Conservation (phyloP, 2,113 vertebrate species). For the Osmerus mordax region DNA sequence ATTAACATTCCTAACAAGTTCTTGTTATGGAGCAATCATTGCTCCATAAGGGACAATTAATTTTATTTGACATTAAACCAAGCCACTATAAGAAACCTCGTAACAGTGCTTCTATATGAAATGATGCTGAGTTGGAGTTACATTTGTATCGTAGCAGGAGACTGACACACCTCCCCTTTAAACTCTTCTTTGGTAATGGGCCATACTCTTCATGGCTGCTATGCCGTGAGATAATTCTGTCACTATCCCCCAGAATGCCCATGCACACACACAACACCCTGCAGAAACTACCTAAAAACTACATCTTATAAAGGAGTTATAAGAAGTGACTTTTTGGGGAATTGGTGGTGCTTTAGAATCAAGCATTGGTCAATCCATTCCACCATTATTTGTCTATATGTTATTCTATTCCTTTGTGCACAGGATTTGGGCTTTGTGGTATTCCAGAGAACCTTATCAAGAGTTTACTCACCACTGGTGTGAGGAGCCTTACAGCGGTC, state of each 20-base stretch:
- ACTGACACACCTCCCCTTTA: not conserved
- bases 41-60: too few species aligned
- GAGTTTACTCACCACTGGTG: constrained; percentile 87
- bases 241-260: not conserved
- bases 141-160: not conserved
- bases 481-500: constrained; percentile 87
- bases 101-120: too few species aligned
- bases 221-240: not conserved
- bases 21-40: too few species aligned
- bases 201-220: not conserved
- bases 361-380: too few species aligned
- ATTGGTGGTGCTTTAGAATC: too few species aligned
- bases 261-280: constrained; percentile 3
- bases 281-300: too few species aligned
- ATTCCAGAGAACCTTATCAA: constrained; percentile 97
- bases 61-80: too few species aligned
- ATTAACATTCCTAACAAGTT: too few species aligned
- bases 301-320: too few species aligned
- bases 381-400: too few species aligned
- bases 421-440: constrained; percentile 95
- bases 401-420: not conserved
- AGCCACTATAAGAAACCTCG: too few species aligned
- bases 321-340: too few species aligned
- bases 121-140: not conserved
- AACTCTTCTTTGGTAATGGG: not conserved